Conservation (phyloP, 2,113 vertebrate genomes). For the Halcyon senegalensis region DNA sequence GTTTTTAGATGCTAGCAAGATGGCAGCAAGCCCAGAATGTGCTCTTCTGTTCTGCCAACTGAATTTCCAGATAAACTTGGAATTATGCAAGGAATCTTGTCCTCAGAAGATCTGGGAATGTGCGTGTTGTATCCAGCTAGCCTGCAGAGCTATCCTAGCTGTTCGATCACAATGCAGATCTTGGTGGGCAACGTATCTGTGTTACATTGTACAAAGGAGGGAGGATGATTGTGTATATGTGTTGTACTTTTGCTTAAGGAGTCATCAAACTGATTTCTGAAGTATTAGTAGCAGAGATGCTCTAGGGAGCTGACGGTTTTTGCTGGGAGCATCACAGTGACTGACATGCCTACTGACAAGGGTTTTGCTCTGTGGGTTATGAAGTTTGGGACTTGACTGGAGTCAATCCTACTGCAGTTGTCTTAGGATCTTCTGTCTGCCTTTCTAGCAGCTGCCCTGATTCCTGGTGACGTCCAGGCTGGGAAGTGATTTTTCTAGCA, state of each 20-base stretch:
- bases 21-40: conserved; percentile 48
- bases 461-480: neutral
- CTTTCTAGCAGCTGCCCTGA: neutral
- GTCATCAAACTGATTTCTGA: neutral
- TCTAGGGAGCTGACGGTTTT: neutral
- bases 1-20: conserved; percentile 19
- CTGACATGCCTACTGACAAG: neutral
- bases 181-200: neutral
- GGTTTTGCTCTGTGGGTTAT: neutral
- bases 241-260: neutral
- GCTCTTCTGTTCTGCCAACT: neutral
- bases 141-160: neutral
- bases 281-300: neutral
- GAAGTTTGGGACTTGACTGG: neutral
- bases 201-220: neutral
- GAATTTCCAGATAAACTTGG: neutral
- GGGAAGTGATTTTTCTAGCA: neutral
- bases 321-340: neutral
- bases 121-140: neutral
- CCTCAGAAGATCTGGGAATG: neutral
- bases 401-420: neutral
- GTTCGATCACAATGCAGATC: neutral
- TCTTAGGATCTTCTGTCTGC: neutral
- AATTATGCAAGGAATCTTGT: conserved; percentile 33
- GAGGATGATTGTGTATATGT: neutral